These are phyloP conservation scores for Cyclura pinguis DNA, from an alignment of 2,797 vertebrate species.

Conservation along the genomic window DNA sequence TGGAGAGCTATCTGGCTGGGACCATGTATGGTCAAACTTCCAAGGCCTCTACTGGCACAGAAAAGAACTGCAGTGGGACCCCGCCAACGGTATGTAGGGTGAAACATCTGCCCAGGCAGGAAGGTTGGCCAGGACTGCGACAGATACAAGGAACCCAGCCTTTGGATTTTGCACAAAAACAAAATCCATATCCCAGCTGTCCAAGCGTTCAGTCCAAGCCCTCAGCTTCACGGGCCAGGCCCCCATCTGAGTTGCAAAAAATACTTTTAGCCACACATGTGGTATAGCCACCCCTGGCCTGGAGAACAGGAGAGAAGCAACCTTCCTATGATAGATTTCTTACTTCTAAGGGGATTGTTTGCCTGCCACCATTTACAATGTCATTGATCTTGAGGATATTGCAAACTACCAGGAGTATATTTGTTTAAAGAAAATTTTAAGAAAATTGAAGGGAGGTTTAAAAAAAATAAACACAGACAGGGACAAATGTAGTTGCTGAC, in stretches of 20 bases:
- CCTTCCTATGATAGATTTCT: not conserved
- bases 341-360: not conserved
- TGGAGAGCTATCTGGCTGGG: not conserved
- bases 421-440: not conserved
- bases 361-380: not conserved
- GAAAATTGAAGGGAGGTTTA: not conserved
- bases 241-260: too few relatives aligned
- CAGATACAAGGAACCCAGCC: not conserved
- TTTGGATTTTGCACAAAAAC: not conserved
- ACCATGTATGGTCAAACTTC: not conserved
- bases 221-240: not conserved
- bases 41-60: not conserved
- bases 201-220: not conserved
- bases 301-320: not conserved
- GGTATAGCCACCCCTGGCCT: not conserved
- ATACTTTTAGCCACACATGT: not conserved
- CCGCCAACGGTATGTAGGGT: too few relatives aligned
- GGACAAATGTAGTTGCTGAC: not conserved
- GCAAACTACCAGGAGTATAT: not conserved
- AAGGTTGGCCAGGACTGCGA: not conserved
- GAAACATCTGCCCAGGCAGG: not conserved
- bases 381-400: not conserved
- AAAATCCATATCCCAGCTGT: too few relatives aligned
- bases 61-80: not conserved
- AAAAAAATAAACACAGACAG: not conserved